These are phyloP conservation scores for Symphodus melops DNA, from an alignment of 2,113 vertebrate species.

Conservation along the genomic window DNA sequence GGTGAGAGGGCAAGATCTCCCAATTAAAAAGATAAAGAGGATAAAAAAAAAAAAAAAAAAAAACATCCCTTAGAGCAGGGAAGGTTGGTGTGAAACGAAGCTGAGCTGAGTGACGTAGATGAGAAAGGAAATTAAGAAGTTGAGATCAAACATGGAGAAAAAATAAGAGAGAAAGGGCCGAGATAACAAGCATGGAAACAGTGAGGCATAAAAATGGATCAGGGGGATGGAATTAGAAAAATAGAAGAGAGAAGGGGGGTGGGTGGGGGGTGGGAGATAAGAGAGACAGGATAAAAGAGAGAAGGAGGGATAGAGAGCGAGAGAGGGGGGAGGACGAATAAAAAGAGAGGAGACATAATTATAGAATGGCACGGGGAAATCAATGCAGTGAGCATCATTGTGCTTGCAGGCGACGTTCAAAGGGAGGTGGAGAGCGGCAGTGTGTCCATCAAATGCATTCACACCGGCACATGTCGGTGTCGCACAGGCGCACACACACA, in stretches of 20 bases:
- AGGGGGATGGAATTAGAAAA: slow-evolving; percentile 70
- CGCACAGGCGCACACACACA: slow-evolving; percentile 20
- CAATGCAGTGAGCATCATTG: slow-evolving; percentile 67
- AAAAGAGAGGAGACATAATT: slow-evolving; percentile 69
- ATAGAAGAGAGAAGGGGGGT: slow-evolving; percentile 50
- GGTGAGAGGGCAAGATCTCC: not conserved
- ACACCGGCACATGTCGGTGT: slow-evolving; percentile 34
- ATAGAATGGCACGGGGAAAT: slow-evolving; percentile 76
- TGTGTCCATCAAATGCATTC: slow-evolving; percentile 51
- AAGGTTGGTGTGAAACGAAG: slow-evolving; percentile 25
- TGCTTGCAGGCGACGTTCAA: slow-evolving; percentile 50
- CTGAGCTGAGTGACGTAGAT: slow-evolving; percentile 56
- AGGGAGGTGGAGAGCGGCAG: slow-evolving; percentile 53
- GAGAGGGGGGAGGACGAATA: slow-evolving; percentile 23
- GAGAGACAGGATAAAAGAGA: slow-evolving; percentile 68
- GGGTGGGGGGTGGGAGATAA: too few relatives aligned
- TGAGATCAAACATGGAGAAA: slow-evolving; percentile 70
- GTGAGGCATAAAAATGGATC: slow-evolving; percentile 74
- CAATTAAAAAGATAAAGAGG: not conserved
- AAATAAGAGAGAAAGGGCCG: slow-evolving; percentile 46
- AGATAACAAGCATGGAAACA: slow-evolving; percentile 77
- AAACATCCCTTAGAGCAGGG: slow-evolving; percentile 9
- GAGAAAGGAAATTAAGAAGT: slow-evolving; percentile 79
- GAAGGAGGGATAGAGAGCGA: slow-evolving; percentile 13
- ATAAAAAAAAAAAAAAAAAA: slow-evolving; percentile 14